phyloP scores from a whole-genome alignment of 2,888 invertebrate genomes.

The Thumatha senex region DNA sequence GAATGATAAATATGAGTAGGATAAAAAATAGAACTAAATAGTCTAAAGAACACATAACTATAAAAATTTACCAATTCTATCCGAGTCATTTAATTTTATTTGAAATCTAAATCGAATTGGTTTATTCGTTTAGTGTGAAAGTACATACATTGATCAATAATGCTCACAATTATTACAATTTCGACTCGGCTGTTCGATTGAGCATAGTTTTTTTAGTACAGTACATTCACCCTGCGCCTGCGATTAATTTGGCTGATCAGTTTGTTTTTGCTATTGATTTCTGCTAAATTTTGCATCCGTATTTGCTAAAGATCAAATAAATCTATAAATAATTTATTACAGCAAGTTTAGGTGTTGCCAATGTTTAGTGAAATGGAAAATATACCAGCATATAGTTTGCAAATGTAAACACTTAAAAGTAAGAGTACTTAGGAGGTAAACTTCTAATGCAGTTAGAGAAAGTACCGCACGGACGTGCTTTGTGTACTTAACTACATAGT shows the following conservation, averaged over 20 bases:
- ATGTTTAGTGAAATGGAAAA: not conserved
- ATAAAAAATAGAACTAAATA: too few species aligned
- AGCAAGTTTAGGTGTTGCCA: not conserved
- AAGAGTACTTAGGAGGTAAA: not conserved
- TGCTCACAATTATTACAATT: slow-evolving; percentile 22
- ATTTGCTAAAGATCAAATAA: not conserved
- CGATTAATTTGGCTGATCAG: slow-evolving; percentile 39
- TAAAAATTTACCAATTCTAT: not conserved
- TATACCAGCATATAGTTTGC: not conserved
- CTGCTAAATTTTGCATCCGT: not conserved
- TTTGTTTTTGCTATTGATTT: slow-evolving; percentile 29
- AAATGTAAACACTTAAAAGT: not conserved
- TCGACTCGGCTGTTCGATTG: slow-evolving; percentile 17
- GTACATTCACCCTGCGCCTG: slow-evolving; percentile 47
- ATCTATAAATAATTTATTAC: not conserved
- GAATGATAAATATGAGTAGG: too few species aligned
- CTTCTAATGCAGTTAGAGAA: slow-evolving; percentile 1
- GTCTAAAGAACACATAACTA: too few species aligned
- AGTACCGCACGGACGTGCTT: slow-evolving; percentile 7
- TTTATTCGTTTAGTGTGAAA: slow-evolving; percentile 20
- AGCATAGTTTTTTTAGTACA: slow-evolving; percentile 27
- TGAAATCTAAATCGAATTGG: not conserved
- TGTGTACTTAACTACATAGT: not conserved
- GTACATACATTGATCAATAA: slow-evolving; percentile 22
- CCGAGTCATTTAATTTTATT: not conserved